phyloP scores from a whole-genome alignment of 2,888 invertebrate genomes.

The Prosapia bicincta region DNA sequence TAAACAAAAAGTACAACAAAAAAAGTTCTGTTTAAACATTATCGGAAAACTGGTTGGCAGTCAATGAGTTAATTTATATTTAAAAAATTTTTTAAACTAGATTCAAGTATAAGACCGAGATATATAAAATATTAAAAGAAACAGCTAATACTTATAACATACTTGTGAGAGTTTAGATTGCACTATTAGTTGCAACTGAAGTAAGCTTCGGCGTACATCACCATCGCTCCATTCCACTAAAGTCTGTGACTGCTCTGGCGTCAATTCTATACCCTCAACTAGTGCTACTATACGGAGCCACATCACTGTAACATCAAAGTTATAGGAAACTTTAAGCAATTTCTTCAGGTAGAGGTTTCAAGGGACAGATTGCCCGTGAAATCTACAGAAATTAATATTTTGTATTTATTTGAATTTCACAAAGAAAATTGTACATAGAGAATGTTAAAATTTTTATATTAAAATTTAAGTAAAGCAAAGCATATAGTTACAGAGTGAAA shows the following conservation, averaged over 20 bases:
- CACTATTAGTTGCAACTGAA: conserved; percentile 69
- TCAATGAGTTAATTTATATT: conserved; percentile 12
- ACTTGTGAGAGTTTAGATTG: conserved; percentile 47
- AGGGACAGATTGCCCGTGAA: no score
- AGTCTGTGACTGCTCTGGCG: conserved; percentile 50
- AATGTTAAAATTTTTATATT: no score
- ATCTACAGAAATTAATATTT: no score
- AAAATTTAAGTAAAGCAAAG: no score
- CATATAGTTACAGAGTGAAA: no score
- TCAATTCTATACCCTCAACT: conserved; percentile 57
- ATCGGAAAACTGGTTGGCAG: no score
- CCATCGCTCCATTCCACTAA: conserved; percentile 60
- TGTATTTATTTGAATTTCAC: no score
- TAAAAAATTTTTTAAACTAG: neutral
- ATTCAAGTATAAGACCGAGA: neutral
- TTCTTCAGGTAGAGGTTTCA: no score
- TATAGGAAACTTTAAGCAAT: neutral
- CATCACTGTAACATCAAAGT: neutral
- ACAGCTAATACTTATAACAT: neutral
- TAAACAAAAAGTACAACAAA: no score
- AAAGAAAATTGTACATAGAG: no score
- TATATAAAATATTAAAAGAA: neutral
- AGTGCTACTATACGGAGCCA: conserved; percentile 68
- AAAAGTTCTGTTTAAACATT: no score
- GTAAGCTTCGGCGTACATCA: conserved; percentile 67